These are phyloP conservation scores for Melinaea menophilus DNA, from an alignment of 2,888 invertebrate species.

Conservation along the genomic window DNA sequence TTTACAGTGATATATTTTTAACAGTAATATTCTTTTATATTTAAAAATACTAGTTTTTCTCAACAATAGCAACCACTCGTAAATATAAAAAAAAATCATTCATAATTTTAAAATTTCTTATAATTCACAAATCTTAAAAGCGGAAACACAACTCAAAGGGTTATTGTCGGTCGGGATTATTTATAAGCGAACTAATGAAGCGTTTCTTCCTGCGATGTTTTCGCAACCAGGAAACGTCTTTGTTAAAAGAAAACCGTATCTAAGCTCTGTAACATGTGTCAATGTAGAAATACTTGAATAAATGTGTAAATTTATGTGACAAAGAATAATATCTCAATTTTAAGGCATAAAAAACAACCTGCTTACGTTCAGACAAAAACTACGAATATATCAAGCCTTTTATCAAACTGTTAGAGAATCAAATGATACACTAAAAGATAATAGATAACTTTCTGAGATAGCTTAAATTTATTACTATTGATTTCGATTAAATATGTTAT, in stretches of 20 bases:
- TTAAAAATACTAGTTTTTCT: not conserved
- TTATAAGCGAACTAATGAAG: constrained; percentile 63
- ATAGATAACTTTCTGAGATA: constrained; percentile 27
- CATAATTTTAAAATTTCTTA: constrained; percentile 7
- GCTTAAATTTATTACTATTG: constrained; percentile 22
- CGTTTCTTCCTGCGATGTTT: constrained; percentile 66
- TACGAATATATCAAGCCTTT: not conserved
- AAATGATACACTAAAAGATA: constrained; percentile 13
- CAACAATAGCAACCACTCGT: not conserved
- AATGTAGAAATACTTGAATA: constrained; percentile 1
- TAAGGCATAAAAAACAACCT: not conserved
- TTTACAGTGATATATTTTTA: too few species aligned
- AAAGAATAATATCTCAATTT: constrained; percentile 2
- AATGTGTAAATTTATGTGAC: not conserved
- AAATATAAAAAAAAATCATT: not conserved
- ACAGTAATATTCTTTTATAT: too few species aligned
- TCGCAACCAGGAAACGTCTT: constrained; percentile 70
- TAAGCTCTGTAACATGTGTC: constrained; percentile 9
- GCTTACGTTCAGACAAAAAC: not conserved
- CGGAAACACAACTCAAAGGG: constrained; percentile 33
- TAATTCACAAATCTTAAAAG: constrained; percentile 2
- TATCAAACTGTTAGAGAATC: not conserved
- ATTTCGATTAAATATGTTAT: constrained; percentile 27
- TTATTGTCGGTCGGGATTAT: constrained; percentile 58
- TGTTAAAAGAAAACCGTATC: constrained; percentile 44